phyloP scores from a whole-genome alignment of 2,888 invertebrate genomes.

The Eristalis arbustorum region DNA sequence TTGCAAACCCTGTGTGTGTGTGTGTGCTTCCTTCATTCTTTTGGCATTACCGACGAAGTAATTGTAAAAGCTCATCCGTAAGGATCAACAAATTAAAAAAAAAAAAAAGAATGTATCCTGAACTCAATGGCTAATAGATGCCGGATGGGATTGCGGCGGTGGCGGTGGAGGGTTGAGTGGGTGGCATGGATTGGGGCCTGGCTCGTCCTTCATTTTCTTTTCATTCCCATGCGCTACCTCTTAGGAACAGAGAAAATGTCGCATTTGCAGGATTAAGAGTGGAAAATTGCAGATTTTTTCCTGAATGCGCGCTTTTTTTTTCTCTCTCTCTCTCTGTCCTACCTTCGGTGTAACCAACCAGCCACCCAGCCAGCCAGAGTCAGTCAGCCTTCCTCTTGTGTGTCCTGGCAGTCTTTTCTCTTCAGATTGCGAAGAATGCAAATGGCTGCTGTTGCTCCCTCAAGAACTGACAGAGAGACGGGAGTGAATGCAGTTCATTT shows the following conservation, averaged over 20 bases:
- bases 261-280: constrained; percentile 70
- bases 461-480: constrained; percentile 15
- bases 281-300: constrained; percentile 70
- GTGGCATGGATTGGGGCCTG: not conserved
- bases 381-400: constrained; percentile 20
- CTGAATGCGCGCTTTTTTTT: constrained; percentile 67
- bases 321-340: not conserved
- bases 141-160: not conserved
- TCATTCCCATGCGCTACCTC: constrained; percentile 52
- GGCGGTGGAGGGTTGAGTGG: not conserved
- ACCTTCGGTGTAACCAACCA: not conserved
- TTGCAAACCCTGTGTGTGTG: not conserved
- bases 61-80: constrained; percentile 71
- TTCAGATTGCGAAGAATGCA: constrained; percentile 61
- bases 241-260: constrained; percentile 60
- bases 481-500: constrained; percentile 59
- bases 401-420: constrained; percentile 5
- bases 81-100: constrained; percentile 69
- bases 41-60: constrained; percentile 63
- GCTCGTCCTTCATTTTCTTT: constrained; percentile 67
- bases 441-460: constrained; percentile 42
- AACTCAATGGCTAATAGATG: constrained; percentile 25
- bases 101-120: constrained; percentile 28
- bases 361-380: not conserved
- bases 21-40: constrained; percentile 64